Evolutionary conservation across 2,113 vertebrate species (phyloP).

Genomic region (Alethe diademata): DNA sequence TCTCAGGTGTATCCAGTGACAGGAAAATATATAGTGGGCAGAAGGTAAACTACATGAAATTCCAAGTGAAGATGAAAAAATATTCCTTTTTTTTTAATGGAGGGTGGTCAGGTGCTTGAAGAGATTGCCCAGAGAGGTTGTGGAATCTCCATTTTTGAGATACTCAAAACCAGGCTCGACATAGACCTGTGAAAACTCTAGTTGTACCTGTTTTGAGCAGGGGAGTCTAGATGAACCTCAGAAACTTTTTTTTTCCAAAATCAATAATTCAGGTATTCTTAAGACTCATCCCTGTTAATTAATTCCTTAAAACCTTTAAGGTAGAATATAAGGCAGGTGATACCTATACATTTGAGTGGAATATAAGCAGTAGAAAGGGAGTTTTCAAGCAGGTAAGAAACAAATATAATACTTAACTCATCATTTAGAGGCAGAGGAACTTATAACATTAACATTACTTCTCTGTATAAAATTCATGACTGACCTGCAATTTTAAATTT

Average conservation of each 20-base stretch:
- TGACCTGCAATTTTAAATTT: background rate
- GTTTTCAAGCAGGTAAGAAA: background rate
- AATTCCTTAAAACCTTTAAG: background rate
- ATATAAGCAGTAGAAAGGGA: background rate
- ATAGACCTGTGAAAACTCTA: background rate
- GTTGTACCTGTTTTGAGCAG: background rate
- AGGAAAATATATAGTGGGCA: background rate
- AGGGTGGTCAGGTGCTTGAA: background rate
- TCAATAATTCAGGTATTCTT: background rate
- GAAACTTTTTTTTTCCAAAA: background rate
- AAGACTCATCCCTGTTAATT: background rate
- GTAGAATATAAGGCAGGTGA: background rate
- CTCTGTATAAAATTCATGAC: background rate
- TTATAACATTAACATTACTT: background rate
- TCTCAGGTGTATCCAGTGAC: background rate
- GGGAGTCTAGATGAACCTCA: background rate
- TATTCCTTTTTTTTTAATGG: background rate
- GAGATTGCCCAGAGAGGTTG: background rate
- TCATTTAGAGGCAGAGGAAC: background rate
- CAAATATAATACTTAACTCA: background rate
- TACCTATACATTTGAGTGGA: background rate
- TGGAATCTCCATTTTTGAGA: background rate
- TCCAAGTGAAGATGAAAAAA: background rate
- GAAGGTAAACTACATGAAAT: background rate
- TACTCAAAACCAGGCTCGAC: background rate